A percentile compares a stretch with the other conserved stretches of the same genome.
phyloP scores from a whole-genome alignment of 1,140 invertebrate species.

The Lamellibrachia luymesi region DNA sequence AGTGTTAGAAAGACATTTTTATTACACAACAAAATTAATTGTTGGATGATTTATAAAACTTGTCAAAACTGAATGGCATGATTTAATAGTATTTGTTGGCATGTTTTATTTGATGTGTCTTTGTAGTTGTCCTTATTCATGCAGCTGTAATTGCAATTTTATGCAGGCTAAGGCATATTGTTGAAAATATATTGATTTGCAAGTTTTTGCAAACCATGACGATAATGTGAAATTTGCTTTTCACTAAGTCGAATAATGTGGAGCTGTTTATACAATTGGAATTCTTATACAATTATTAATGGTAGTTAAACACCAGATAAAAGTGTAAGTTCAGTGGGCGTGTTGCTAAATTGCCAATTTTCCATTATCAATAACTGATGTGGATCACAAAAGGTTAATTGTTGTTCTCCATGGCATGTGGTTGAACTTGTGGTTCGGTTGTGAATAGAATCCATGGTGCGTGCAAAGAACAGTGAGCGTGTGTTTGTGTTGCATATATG shows the following conservation, averaged over 20 bases:
- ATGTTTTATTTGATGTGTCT: neutral
- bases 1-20: neutral
- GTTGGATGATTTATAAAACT: neutral
- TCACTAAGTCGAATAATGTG: neutral
- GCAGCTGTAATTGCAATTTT: constrained; percentile 1
- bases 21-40: neutral
- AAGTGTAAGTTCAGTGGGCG: neutral
- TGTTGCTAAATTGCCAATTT: neutral
- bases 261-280: neutral
- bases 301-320: neutral
- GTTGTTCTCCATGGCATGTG: neutral
- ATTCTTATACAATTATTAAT: neutral
- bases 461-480: neutral
- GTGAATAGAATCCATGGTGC: neutral
- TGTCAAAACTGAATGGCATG: neutral
- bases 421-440: neutral
- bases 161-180: neutral
- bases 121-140: neutral
- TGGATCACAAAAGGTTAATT: neutral
- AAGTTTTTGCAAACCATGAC: neutral
- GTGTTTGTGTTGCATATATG: neutral
- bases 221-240: too few species aligned
- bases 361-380: neutral
- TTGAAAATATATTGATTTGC: neutral
- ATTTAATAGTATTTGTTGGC: neutral